A percentile compares a stretch with the other conserved stretches of the same genome.
Conservation (phyloP, 2,888 invertebrate species). For the Amaurobius ferox region DNA sequence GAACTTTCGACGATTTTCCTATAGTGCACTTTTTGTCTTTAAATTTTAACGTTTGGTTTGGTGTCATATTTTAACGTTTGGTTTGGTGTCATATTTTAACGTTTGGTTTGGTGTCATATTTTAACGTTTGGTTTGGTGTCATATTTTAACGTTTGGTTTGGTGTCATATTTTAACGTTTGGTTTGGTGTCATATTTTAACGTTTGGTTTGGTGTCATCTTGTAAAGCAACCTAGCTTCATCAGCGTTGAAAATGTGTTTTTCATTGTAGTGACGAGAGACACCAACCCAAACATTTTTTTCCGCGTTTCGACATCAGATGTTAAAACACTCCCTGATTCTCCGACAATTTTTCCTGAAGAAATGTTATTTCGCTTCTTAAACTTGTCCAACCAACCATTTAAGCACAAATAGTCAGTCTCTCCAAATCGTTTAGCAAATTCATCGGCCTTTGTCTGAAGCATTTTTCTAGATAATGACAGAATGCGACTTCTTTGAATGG, state of each 20-base stretch:
- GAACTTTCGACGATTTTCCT: background rate
- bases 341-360: too few relatives aligned
- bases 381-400: background rate
- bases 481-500: background rate
- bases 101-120: too few relatives aligned
- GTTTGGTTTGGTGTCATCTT: too few relatives aligned
- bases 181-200: too few relatives aligned
- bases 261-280: background rate
- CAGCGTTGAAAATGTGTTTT: constrained; percentile 3
- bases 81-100: too few relatives aligned
- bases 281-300: background rate
- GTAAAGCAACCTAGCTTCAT: constrained; percentile 3
- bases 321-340: background rate
- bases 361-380: constrained; percentile 1
- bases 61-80: too few relatives aligned
- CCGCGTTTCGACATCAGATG: background rate
- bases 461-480: background rate
- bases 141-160: too few relatives aligned
- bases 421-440: too few relatives aligned
- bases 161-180: too few relatives aligned
- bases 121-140: too few relatives aligned
- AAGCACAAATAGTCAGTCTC: background rate
- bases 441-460: background rate
- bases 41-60: constrained; percentile 14
- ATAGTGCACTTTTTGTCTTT: background rate